Evolutionary conservation across 2,797 vertebrate species (phyloP).

Genomic region (Propithecus deckenii): DNA sequence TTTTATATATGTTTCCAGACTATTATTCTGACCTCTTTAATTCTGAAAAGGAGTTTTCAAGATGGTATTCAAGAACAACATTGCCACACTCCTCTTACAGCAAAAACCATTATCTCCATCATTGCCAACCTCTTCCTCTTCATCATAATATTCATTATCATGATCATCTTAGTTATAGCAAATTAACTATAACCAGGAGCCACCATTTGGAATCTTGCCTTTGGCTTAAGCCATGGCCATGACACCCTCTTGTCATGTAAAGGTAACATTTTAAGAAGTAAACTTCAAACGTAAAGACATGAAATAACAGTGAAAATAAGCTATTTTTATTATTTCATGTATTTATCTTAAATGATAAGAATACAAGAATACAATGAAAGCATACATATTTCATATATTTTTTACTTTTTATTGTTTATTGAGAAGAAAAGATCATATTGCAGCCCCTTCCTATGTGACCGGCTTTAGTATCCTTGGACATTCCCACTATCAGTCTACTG

Average conservation of each 20-base stretch:
- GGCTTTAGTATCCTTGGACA: background rate
- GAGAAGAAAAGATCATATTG: background rate
- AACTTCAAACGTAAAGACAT: background rate
- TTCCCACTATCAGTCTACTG: background rate
- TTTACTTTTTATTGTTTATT: background rate
- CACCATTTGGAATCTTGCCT: background rate
- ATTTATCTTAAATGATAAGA: background rate
- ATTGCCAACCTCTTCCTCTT: background rate
- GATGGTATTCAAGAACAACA: background rate
- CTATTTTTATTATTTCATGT: background rate
- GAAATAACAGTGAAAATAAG: background rate
- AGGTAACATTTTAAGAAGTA: background rate
- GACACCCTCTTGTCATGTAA: background rate
- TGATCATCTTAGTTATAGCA: background rate
- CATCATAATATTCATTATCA: background rate
- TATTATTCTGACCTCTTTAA: background rate
- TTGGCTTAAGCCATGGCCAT: background rate
- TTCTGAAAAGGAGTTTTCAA: background rate
- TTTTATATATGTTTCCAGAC: background rate
- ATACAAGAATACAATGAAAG: background rate
- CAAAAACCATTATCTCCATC: background rate
- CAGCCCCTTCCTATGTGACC: background rate
- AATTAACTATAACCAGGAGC: background rate
- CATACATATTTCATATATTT: background rate
- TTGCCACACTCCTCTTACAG: background rate